Conservation (phyloP, 2,113 vertebrate species). For the Cephalophus harveyi region DNA sequence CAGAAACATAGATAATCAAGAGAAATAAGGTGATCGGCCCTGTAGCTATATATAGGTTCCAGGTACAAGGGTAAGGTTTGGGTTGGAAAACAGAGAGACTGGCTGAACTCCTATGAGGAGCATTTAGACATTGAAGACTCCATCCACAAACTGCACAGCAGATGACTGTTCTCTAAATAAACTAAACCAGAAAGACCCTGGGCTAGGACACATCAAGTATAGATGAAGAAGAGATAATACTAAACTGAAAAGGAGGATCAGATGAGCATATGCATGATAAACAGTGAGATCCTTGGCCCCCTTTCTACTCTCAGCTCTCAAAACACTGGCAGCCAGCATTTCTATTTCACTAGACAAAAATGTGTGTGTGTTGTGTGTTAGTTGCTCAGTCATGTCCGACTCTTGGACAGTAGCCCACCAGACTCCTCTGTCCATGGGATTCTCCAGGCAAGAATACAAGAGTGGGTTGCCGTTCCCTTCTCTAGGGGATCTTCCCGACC, state of each 20-base stretch:
- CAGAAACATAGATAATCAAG: background rate
- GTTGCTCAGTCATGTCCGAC: background rate
- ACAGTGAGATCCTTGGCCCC: background rate
- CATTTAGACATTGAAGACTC: background rate
- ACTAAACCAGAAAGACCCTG: background rate
- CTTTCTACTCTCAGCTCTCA: background rate
- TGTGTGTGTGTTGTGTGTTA: background rate
- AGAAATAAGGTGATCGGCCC: background rate
- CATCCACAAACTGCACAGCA: background rate
- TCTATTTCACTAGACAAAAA: background rate
- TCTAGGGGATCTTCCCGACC: background rate
- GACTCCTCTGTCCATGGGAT: background rate
- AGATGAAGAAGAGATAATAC: background rate
- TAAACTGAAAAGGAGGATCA: background rate
- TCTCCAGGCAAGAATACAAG: background rate
- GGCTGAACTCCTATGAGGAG: background rate
- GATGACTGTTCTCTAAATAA: background rate
- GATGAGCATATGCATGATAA: background rate
- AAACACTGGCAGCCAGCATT: background rate
- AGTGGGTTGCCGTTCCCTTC: background rate
- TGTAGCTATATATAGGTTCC: background rate
- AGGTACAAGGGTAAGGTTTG: background rate
- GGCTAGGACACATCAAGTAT: background rate
- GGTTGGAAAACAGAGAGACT: background rate
- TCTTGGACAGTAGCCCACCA: background rate